Conservation (phyloP, 2,797 vertebrate genomes). For the Pampus argenteus region DNA sequence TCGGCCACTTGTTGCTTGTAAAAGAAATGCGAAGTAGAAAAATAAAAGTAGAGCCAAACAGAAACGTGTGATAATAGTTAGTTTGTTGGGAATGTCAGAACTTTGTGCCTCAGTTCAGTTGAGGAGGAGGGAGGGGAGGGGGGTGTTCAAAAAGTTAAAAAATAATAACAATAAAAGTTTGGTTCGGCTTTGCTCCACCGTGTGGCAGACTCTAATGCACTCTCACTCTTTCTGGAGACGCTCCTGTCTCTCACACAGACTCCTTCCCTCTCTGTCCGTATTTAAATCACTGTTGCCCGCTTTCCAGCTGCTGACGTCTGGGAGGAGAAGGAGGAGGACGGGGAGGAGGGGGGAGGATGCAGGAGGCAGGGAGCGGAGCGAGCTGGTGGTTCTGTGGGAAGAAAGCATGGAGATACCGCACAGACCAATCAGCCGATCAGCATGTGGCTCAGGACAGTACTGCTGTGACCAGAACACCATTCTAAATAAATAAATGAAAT, state of each 20-base stretch:
- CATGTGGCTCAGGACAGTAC: slow-evolving; percentile 24
- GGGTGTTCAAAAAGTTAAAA: slow-evolving; percentile 29
- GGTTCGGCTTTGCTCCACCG: slow-evolving; percentile 75
- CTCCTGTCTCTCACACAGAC: slow-evolving; percentile 48
- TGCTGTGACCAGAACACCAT: background rate
- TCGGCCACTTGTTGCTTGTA: slow-evolving; percentile 50
- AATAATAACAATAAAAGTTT: slow-evolving; percentile 68
- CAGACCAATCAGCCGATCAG: slow-evolving; percentile 30
- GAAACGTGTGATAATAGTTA: slow-evolving; percentile 20
- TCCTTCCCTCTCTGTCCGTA: slow-evolving; percentile 49
- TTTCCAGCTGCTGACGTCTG: slow-evolving; percentile 63
- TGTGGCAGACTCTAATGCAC: slow-evolving; percentile 62
- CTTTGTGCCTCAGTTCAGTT: slow-evolving; percentile 55
- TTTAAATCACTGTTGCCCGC: slow-evolving; percentile 68
- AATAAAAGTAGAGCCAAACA: slow-evolving; percentile 7
- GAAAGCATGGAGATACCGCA: slow-evolving; percentile 30
- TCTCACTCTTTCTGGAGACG: slow-evolving; percentile 20
- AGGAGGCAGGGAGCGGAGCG: background rate
- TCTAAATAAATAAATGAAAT: background rate
- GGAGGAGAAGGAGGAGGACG: background rate
- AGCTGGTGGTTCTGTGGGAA: background rate
- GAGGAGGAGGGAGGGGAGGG: background rate
- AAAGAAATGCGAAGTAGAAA: slow-evolving; percentile 12
- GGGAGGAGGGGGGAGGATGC: background rate
- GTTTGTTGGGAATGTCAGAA: slow-evolving; percentile 53